Percentiles rank a stretch among this genome's conserved stretches.
Conservation (phyloP, 2,888 invertebrate genomes). For the Thalpophila matura region DNA sequence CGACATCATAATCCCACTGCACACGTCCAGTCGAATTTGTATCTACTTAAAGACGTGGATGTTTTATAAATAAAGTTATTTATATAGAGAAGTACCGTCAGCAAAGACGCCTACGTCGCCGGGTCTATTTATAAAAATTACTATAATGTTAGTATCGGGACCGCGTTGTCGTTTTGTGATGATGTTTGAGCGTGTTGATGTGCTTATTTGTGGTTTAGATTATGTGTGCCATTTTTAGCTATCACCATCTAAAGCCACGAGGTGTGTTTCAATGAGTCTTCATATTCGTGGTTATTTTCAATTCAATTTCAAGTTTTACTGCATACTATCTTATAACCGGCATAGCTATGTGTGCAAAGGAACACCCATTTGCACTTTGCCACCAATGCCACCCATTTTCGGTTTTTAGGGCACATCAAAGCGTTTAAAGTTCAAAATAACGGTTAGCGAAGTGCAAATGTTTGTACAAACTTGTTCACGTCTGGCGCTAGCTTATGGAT, state of each 20-base stretch:
- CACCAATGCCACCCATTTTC: no score
- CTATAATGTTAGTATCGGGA: slow-evolving; percentile 58
- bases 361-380: no score
- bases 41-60: slow-evolving; percentile 66
- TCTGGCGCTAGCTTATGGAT: no score
- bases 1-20: slow-evolving; percentile 66
- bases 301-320: no score
- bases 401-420: no score
- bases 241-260: neutral
- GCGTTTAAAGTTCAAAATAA: no score
- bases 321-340: no score
- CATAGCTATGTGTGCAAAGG: no score
- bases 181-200: slow-evolving; percentile 20
- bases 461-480: no score
- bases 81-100: slow-evolving; percentile 68
- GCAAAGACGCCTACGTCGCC: slow-evolving; percentile 64
- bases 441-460: no score
- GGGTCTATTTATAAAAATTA: slow-evolving; percentile 60
- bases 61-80: slow-evolving; percentile 70
- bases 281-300: no score
- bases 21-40: slow-evolving; percentile 63
- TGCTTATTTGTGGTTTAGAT: slow-evolving; percentile 20
- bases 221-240: neutral
- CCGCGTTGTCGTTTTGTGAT: slow-evolving; percentile 39
- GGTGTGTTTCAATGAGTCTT: neutral